Base-by-base conservation (phyloP, 2,113 vertebrate species). In the Aegypius monachus region DNA sequence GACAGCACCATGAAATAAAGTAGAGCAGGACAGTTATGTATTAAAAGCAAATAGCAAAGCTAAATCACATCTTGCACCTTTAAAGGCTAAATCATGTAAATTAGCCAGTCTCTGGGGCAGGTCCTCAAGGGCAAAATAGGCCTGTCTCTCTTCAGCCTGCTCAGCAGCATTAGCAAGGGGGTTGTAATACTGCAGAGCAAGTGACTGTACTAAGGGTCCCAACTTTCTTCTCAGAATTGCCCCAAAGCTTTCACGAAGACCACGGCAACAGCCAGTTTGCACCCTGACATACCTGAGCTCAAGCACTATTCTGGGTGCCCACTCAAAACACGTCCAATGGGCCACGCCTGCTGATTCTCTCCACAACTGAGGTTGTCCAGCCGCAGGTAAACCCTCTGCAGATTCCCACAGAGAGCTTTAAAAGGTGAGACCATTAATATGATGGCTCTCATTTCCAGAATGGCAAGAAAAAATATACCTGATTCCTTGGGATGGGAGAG, bases 41-140 rank as follows among this genome's bases (percentile, higher is more conserved):
- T 85, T 77, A 85, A 85, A 91, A 93, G 6, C 53, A 80, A 90
- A 91, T n/a, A 90, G 32, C 38, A 68, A 89, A 96, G 79, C 25
- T 61, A 73, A 89, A 84, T 87, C 19, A 52, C 6, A 10, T 36
- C 52, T 94, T 85, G 14, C 29, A 59, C 34, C 14, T 82, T 94
- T 80, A 85, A 86, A 94, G 53, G 36, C 21, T 90, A 82, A 94
- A n/a, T 68, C 25, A 66, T 16, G 18, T 75, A 53, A 93, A 86
- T 65, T 80, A 73, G n/a, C 19, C 21, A 11, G 12, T 42, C 32
- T 25, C 47, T 78, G 32, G 34, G 70, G 42, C 8, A 66, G 8
- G 5, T 58, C 29, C 32, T 66, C 26, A 48, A 80, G 50, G 26
- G 26, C 36, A 89, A 45, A 87, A 81, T 6, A 42, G 15, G 9